A percentile compares a stretch with the other conserved stretches of the same genome.
Conservation (phyloP, 2,113 vertebrate species). For the Phrynosoma platyrhinos region DNA sequence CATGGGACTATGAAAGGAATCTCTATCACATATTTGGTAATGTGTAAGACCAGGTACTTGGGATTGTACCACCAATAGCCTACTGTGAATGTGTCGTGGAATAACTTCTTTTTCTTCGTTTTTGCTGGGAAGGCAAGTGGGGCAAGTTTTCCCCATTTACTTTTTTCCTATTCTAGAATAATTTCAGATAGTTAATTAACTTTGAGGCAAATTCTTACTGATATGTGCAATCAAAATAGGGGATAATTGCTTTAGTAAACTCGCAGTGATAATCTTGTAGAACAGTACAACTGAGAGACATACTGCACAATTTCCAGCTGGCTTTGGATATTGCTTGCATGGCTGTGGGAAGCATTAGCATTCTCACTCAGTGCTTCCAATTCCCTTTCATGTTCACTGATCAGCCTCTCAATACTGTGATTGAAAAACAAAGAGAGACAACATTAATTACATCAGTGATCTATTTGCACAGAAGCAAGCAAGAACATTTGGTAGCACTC, state of each 20-base stretch:
- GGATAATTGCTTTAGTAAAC: accelerated
- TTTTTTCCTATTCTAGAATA: not conserved
- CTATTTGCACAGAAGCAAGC: too few relatives aligned
- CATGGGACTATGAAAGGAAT: not conserved
- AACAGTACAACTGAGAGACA: not conserved
- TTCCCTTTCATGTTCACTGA: slow-evolving; percentile 78
- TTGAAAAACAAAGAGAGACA: slow-evolving; percentile 1
- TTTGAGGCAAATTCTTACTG: not conserved
- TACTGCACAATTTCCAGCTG: slow-evolving; percentile 78
- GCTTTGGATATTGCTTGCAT: slow-evolving; percentile 57
- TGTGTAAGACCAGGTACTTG: not conserved
- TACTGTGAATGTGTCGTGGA: not conserved
- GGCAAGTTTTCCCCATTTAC: not conserved
- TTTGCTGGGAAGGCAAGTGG: not conserved
- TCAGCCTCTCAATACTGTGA: slow-evolving; percentile 71
- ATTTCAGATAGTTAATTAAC: not conserved
- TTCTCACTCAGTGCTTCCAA: slow-evolving; percentile 78
- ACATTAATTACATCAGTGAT: not conserved
- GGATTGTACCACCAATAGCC: not conserved
- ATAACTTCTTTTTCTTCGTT: not conserved
- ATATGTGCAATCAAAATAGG: not conserved
- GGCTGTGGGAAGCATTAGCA: slow-evolving; percentile 64
- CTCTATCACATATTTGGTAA: not conserved
- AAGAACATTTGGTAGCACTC: not conserved
- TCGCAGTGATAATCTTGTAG: slow-evolving; percentile 59